These are phyloP conservation scores for Cyrtodaria siliqua DNA, from an alignment of 2,888 invertebrate species.

Conservation along the genomic window DNA sequence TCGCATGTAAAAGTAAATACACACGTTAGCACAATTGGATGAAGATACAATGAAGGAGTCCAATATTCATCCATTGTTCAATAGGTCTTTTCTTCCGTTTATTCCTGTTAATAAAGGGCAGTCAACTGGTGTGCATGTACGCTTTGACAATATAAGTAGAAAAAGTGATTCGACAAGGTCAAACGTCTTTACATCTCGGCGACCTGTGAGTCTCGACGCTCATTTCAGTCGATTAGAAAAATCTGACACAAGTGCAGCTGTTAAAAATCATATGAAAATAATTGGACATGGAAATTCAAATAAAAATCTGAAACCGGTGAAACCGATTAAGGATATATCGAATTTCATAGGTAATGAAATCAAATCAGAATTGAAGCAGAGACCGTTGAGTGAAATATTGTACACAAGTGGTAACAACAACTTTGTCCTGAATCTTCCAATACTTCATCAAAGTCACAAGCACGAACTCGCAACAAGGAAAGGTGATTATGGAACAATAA, in stretches of 20 bases:
- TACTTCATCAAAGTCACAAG: conserved; percentile 11
- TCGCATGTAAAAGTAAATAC: too few species aligned
- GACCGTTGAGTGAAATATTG: background rate
- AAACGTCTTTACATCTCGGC: conserved; percentile 9
- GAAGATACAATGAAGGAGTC: too few species aligned
- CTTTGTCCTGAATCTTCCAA: conserved; percentile 6
- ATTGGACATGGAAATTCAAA: background rate
- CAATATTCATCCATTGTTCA: too few species aligned
- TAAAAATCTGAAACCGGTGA: background rate
- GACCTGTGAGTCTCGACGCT: conserved; percentile 10
- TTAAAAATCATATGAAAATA: background rate
- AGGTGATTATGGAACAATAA: conserved; percentile 17
- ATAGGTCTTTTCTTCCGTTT: too few species aligned
- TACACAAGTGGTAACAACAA: background rate
- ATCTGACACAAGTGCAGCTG: background rate
- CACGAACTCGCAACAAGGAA: background rate
- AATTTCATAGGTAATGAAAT: background rate
- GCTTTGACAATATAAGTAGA: too few species aligned
- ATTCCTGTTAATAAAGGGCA: too few species aligned
- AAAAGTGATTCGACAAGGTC: too few species aligned
- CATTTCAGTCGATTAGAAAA: background rate
- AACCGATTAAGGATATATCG: too few species aligned
- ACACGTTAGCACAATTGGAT: too few species aligned
- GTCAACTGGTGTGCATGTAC: too few species aligned
- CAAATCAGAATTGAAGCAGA: background rate